phyloP scores from a whole-genome alignment of 1,140 invertebrate species.

The Lepidurus arcticus region DNA sequence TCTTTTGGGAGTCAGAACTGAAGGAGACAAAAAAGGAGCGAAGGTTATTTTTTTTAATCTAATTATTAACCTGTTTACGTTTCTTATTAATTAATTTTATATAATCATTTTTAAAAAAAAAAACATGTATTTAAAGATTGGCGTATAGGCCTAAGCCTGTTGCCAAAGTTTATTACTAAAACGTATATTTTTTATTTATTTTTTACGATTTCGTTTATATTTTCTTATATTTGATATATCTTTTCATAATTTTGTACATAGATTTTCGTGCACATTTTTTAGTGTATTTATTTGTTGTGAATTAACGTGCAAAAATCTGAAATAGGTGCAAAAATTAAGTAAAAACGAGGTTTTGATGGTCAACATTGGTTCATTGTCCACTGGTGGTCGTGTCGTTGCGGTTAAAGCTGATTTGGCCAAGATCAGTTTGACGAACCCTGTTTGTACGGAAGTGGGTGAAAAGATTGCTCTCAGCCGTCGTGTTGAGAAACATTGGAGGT shows the following conservation, averaged over 20 bases:
- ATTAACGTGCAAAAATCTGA: conserved; percentile 26
- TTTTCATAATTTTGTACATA: no score
- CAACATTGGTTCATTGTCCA: conserved; percentile 98
- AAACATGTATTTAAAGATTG: not conserved
- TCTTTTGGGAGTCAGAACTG: conserved; percentile 92
- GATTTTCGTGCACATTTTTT: conserved; percentile 17
- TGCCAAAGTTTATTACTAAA: no score
- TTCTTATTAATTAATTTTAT: not conserved
- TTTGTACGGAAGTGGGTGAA: conserved; percentile 97
- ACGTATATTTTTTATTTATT: no score
- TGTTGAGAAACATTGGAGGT: conserved; percentile 99
- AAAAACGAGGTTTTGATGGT: conserved; percentile 90
- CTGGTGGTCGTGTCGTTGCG: conserved; percentile 90
- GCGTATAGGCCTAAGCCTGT: not conserved
- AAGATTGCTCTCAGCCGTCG: conserved; percentile 96
- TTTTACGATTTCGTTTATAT: no score
- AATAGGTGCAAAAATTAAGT: conserved; percentile 74
- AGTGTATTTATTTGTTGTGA: conserved; percentile 6
- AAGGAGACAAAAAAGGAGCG: conserved; percentile 97
- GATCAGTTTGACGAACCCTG: conserved; percentile 92
- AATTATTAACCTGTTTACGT: not conserved
- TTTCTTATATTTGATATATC: no score
- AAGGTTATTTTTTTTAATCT: conserved; percentile 58
- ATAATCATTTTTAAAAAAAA: not conserved
- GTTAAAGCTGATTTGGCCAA: conserved; percentile 97